Evolutionary conservation across 2,888 invertebrate genomes (phyloP), one percentile per base, ranked within the genome.

Genomic region (Peribatodes rhomboidaria): DNA sequence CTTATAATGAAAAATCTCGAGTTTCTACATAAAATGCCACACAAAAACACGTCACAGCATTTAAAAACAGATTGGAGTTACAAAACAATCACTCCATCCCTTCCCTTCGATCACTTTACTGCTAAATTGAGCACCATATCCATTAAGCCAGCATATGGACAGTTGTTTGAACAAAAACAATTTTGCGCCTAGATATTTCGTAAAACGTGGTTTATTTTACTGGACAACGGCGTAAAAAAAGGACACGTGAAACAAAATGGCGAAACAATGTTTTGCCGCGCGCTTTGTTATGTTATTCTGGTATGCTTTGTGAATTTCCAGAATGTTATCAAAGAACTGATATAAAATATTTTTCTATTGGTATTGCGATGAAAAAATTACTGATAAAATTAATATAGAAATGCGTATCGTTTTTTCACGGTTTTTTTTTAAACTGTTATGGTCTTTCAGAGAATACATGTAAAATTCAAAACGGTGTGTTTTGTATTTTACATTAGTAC

Each of bases 261-360:
- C 61, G 65, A 63, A 67, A 72, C 67, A 65, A 41, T 18, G 56
- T 65, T 72, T 67, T 66, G 63, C 58, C 67, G 67, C 72, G 63
- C 72, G 65, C 65, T 70, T 68, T 59, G 67, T 65, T 56, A 68
- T 66, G 16, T 53, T 42, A 63, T 69, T 68, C 56, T 20, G 56
- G 50, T 52, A 42, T 18, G 59, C 27, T 70, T 72, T 56, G 44
- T 53, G 60, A 46, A 65, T 57, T 56, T 65, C 37, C 27, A 42
- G 8, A n/a, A n/a, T n/a, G n/a, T n/a, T n/a, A n/a, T n/a, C n/a
- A n/a, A n/a, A n/a, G 27, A 44, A 44, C 44, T n/a, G 20, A 14
- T 54, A 52, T 18, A 31, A 56, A 27, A 37, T 7, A 14, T 47
- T 49, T 31, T 3, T 1, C 22, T 16, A 0, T n/a, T n/a, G n/a